These are phyloP conservation scores for Cottus gobio DNA, from an alignment of 2,113 vertebrate genomes.

Conservation along the genomic window DNA sequence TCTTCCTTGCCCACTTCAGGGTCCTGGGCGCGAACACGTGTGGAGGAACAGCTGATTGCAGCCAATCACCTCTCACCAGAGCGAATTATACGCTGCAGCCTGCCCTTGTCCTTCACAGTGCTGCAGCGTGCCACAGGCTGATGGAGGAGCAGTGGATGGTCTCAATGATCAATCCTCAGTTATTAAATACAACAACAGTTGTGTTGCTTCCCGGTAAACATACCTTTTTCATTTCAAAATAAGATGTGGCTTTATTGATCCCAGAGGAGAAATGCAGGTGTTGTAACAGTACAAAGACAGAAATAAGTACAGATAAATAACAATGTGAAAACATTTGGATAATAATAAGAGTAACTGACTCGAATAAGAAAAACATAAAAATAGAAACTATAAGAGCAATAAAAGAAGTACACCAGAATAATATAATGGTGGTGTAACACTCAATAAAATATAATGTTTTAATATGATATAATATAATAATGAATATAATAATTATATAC, in stretches of 20 bases:
- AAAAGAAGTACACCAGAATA: background rate
- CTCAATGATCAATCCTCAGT: background rate
- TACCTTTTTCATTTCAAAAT: background rate
- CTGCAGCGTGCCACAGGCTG: too few species aligned
- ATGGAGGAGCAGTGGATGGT: too few species aligned
- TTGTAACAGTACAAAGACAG: background rate
- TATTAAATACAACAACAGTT: background rate
- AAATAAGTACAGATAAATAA: background rate
- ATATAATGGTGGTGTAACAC: background rate
- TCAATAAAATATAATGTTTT: too few species aligned
- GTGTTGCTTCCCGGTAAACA: too few species aligned
- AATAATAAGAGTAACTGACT: background rate
- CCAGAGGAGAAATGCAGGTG: background rate
- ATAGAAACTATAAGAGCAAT: background rate
- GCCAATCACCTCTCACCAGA: too few species aligned
- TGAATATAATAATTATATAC: too few species aligned
- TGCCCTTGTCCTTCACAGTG: too few species aligned
- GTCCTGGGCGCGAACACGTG: too few species aligned
- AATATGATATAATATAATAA: too few species aligned
- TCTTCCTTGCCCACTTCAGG: too few species aligned
- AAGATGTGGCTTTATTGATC: background rate
- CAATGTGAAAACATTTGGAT: background rate
- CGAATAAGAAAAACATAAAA: background rate
- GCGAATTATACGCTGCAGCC: too few species aligned
- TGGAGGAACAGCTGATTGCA: too few species aligned